Evolutionary conservation across 1,140 invertebrate species (phyloP).

Genomic region (Eulimnadia texana): DNA sequence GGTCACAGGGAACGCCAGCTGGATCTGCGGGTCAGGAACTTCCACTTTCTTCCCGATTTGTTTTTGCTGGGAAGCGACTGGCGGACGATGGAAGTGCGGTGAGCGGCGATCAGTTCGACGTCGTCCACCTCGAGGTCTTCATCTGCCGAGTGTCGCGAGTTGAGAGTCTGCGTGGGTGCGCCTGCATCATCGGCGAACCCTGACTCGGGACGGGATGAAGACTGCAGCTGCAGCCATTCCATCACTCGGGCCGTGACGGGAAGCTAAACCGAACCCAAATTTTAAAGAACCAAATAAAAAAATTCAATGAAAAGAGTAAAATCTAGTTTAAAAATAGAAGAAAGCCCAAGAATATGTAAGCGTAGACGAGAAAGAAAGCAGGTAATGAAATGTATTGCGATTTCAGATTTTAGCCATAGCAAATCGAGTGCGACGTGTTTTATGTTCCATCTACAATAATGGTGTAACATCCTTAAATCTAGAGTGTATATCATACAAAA

Average conservation of each 20-base stretch:
- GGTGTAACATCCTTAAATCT: too few species aligned
- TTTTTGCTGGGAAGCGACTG: background rate
- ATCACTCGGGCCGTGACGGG: slow-evolving; percentile 8
- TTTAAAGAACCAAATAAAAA: background rate
- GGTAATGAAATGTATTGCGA: too few species aligned
- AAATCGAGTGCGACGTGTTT: too few species aligned
- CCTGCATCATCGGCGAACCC: slow-evolving; percentile 8
- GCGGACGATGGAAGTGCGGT: background rate
- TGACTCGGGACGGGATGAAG: slow-evolving; percentile 2
- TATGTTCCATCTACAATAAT: too few species aligned
- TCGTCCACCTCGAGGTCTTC: slow-evolving; percentile 5
- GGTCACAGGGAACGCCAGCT: slow-evolving; percentile 9
- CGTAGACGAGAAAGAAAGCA: too few species aligned
- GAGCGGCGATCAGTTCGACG: background rate
- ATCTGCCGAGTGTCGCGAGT: too few species aligned
- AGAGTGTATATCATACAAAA: too few species aligned
- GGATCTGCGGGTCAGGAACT: slow-evolving; percentile 9
- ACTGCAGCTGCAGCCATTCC: slow-evolving; percentile 10
- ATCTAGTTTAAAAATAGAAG: too few species aligned
- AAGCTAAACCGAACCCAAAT: background rate
- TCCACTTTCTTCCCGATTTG: background rate
- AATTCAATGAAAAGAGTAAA: too few species aligned
- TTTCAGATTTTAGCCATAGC: too few species aligned
- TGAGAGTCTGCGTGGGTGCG: background rate
- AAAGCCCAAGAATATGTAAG: too few species aligned